Percentiles rank a stretch among this genome's conserved stretches.
Evolutionary conservation across 1,140 invertebrate species (phyloP).

Genomic region (Maniola jurtina): DNA sequence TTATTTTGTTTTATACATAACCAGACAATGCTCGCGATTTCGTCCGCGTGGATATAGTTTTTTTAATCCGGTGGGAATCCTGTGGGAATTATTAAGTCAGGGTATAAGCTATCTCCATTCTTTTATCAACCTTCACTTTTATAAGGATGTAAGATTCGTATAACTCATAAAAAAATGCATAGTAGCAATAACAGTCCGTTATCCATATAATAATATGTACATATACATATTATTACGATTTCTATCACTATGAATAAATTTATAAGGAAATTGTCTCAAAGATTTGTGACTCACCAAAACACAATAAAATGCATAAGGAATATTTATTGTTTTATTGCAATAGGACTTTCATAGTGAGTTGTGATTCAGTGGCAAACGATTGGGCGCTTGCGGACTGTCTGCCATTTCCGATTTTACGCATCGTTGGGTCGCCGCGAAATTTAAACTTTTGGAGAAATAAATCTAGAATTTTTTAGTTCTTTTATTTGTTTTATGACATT

Average conservation of each 20-base stretch:
- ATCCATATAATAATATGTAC: conserved; percentile 9
- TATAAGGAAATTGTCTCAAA: conserved; percentile 18
- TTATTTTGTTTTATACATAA: no score
- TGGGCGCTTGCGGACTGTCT: conserved; percentile 45
- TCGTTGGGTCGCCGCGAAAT: conserved; percentile 25
- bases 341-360: conserved; percentile 51
- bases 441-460: conserved; percentile 24
- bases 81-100: no score
- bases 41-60: no score
- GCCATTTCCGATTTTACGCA: conserved; percentile 63
- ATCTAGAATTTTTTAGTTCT: conserved; percentile 6
- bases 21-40: no score
- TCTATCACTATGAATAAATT: conserved; percentile 17
- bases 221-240: no score
- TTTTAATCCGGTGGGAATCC: no score
- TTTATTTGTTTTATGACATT: background rate
- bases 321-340: conserved; percentile 60
- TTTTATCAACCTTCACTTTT: no score
- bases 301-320: conserved; percentile 58
- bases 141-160: no score
- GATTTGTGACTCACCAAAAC: conserved; percentile 41
- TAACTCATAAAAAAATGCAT: conserved; percentile 14
- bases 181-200: background rate
- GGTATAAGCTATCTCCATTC: no score
- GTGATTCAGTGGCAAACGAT: conserved; percentile 56